A percentile compares a stretch with the other conserved stretches of the same genome.
phyloP scores from a whole-genome alignment of 1,140 invertebrate genomes.

The Nasonia longicornis region DNA sequence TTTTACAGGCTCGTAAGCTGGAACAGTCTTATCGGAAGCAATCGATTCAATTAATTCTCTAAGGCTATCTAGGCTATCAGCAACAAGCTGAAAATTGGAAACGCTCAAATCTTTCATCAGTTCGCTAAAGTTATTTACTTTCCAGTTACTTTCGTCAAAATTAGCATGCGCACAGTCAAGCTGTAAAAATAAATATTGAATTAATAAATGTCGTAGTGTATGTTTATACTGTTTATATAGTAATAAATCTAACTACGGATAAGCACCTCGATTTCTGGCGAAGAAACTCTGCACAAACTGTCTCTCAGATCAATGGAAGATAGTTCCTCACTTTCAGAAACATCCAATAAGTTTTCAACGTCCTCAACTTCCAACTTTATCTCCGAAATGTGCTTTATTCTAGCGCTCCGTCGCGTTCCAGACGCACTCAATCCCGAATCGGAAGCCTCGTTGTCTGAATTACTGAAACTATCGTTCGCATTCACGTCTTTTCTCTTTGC shows the following conservation, averaged over 20 bases:
- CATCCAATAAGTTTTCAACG: conserved; percentile 24
- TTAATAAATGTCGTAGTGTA: background rate
- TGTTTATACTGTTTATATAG: background rate
- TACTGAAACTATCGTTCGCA: conserved; percentile 14
- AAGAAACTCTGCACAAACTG: conserved; percentile 43
- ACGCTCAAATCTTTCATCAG: conserved; percentile 57
- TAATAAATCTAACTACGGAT: background rate
- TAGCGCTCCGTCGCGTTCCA: conserved; percentile 29
- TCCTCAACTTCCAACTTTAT: conserved; percentile 37
- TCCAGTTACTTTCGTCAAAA: conserved; percentile 42
- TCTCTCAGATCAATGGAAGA: conserved; percentile 45
- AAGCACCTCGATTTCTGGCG: conserved; percentile 35
- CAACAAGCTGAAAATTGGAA: conserved; percentile 61
- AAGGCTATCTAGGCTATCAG: conserved; percentile 59
- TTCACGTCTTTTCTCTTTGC: conserved; percentile 45
- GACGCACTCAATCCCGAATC: conserved; percentile 18
- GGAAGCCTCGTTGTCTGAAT: conserved; percentile 31
- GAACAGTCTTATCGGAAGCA: conserved; percentile 36
- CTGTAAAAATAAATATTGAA: conserved; percentile 15
- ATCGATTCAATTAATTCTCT: conserved; percentile 56
- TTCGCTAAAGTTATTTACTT: conserved; percentile 51
- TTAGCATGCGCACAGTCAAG: conserved; percentile 17
- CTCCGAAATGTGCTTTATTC: conserved; percentile 13
- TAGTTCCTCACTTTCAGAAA: conserved; percentile 39
- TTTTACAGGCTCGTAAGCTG: conserved; percentile 35